Base-by-base conservation (phyloP, 2,113 vertebrate genomes). In the Poeciliopsis turrubarensis region DNA sequence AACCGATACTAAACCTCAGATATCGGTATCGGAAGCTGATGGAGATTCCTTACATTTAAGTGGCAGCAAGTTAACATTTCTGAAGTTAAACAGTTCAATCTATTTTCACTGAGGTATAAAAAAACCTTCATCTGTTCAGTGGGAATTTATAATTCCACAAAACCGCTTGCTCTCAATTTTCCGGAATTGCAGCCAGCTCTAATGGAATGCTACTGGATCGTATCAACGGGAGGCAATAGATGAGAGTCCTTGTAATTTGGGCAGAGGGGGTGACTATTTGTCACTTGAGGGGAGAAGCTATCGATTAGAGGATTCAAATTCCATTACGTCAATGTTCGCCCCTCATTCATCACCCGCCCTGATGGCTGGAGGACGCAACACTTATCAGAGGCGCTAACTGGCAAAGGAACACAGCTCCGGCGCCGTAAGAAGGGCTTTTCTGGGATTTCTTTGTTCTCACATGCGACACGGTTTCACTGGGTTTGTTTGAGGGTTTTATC, bases 241-340 rank as follows among this genome's bases (percentile, higher is more conserved):
- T 89, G 88, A 90, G 84, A 87, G 85, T 83, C 75, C 51, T 29
- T 86, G 87, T 90, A 90, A 92, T 93, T 89, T 88, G 87, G 89
- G 87, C 80, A 82, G 84, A 84, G 86, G 86, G 77, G 80, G 84
- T 91, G 89, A 91, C 91, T 83, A 90, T 94, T 93, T 93, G 85
- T 93, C 91, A 93, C 85, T 92, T 89, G 81, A 92, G 91, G 89
- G 89, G 84, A 92, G 91, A 91, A 89, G 86, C 75, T 93, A 95
- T 93, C 73, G 91, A 94, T 94, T 91, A 90, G 86, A 87, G 73
- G 87, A 93, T 89, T 95, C 91, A 90, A 91, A 92, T 92, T 89
- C 88, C 86, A 94, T 93, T 93, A 92, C 61, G 80, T 91, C 89
- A 89, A 67, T 88, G 70, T 68, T 78, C 75, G 44, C 19, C 68